Conservation (phyloP, 1,140 invertebrate species). For the Melanaphis sacchari region DNA sequence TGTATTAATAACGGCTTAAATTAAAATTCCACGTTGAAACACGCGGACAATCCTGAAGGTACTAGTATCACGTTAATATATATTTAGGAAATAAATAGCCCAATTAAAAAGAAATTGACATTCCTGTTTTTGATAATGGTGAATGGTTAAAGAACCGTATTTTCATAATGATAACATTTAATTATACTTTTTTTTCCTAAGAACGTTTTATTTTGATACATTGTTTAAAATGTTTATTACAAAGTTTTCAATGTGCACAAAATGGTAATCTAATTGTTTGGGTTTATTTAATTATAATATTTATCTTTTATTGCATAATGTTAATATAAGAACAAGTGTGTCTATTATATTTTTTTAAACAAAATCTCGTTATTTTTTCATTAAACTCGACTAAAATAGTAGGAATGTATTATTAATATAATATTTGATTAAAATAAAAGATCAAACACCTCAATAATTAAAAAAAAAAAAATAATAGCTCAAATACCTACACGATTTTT, state of each 20-base stretch:
- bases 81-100: constrained; percentile 32
- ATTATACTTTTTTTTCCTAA: not conserved
- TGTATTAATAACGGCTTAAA: constrained; percentile 25
- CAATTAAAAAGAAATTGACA: constrained; percentile 36
- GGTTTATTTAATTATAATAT: not conserved
- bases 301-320: not conserved
- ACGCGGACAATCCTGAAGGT: not conserved
- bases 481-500: not conserved
- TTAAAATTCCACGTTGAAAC: constrained; percentile 22
- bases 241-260: not conserved
- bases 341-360: not conserved
- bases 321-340: not conserved
- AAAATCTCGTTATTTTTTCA: not conserved
- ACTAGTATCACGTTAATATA: not conserved
- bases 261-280: not conserved
- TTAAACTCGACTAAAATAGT: not conserved
- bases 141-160: not conserved
- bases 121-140: not conserved
- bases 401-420: not conserved
- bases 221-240: not conserved
- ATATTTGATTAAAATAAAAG: not conserved
- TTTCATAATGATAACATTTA: not conserved
- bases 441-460: not conserved
- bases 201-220: not conserved
- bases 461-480: not conserved